These are phyloP conservation scores for Psephotus haematonotus DNA, from an alignment of 2,113 vertebrate genomes.

Conservation along the genomic window DNA sequence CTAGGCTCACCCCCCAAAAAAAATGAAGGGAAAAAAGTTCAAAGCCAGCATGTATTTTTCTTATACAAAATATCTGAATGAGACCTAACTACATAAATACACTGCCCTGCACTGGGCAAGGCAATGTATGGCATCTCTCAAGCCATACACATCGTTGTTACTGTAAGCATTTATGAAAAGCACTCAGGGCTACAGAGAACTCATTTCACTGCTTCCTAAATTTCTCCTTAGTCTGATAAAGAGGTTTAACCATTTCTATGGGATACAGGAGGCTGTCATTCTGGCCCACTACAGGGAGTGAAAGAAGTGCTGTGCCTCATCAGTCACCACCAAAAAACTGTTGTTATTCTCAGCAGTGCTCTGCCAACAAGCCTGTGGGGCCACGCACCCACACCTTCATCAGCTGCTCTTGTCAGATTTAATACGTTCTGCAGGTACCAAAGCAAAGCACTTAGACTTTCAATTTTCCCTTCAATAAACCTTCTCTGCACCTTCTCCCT, in stretches of 20 bases:
- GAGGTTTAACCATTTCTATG: background rate
- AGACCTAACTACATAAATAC: background rate
- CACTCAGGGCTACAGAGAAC: background rate
- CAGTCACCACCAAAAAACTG: constrained; percentile 11
- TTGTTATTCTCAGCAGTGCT: background rate
- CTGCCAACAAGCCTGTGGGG: background rate
- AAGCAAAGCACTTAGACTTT: background rate
- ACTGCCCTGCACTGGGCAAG: background rate
- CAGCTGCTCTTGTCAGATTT: background rate
- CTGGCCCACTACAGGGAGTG: constrained; percentile 42
- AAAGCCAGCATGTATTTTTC: background rate
- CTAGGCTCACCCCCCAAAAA: fast-evolving
- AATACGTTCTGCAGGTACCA: background rate
- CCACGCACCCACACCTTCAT: background rate
- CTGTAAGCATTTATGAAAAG: background rate
- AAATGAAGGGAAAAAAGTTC: fast-evolving
- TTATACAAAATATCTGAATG: background rate
- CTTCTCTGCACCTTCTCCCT: background rate
- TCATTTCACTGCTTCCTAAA: background rate
- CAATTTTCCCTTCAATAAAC: background rate
- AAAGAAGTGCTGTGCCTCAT: constrained; percentile 54
- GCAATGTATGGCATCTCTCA: background rate
- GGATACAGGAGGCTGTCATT: constrained; percentile 38
- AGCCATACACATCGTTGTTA: background rate
- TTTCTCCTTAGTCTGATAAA: background rate